Evolutionary conservation across 2,888 invertebrate species (phyloP), one percentile per base, ranked within the genome.

Genomic region (Hypercompe scribonia): DNA sequence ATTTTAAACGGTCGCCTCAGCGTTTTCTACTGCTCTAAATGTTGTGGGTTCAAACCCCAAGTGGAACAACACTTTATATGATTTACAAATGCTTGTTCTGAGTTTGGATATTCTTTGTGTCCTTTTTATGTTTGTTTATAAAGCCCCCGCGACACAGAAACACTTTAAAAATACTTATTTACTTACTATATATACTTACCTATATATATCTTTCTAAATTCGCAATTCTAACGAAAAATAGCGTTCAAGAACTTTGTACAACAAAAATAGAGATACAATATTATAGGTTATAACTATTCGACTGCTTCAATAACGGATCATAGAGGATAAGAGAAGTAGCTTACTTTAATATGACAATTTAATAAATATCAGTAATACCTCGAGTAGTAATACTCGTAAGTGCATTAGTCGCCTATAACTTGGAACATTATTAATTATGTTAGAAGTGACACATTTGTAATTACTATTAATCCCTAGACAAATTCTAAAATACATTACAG

Each of bases 301-400:
- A 61, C 61, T 61, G 28, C 61, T 61, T 31, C 31, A 18, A 31
- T 18, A 61, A 31, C 5, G 61, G 31, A 28, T 61, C 31, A 61
- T 2, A 7, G 3, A 61, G 18, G 28, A 31, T 61, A 7, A 31
- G 28, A 58, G 28, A 15, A 61, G 61, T 18, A 18, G 61, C 61
- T 61, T 61, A 61, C 31, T 28, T 31, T 61, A 61, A 61, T 18
- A 61, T 31, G 61, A 61, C 61, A 61, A 61, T 61, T 61, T 28
- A 61, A 61, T 28, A 31, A 61, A 61, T 61, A 61, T 28, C 61
- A 61, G 31, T 61, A 61, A 61, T 61, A 28, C 28, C 61, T 61
- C 15, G 61, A 61, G 61, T 18, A 61, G 15, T 61, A 31, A 61
- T 61, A 61, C 50, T 18, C 28, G 18, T 15, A 61, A 28, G 28